These are phyloP conservation scores for Lycodopsis pacificus DNA, from an alignment of 2,797 vertebrate species.

Conservation along the genomic window DNA sequence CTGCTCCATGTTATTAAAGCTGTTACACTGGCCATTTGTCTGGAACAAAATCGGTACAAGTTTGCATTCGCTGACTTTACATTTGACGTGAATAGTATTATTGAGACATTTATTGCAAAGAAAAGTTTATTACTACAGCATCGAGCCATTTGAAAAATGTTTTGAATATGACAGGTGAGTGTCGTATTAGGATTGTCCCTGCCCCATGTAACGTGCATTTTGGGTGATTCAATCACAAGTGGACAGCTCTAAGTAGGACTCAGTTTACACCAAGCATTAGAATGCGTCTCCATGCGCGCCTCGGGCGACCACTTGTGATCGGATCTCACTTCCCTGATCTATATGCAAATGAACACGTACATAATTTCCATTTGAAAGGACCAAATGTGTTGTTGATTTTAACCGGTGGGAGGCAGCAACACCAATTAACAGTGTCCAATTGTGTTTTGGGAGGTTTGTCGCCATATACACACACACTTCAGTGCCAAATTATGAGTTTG, in stretches of 20 bases:
- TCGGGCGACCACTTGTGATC: neutral
- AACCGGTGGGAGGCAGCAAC: neutral
- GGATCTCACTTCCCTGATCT: neutral
- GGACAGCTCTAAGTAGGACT: neutral
- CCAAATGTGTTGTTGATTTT: neutral
- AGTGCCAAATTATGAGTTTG: neutral
- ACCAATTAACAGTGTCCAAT: neutral
- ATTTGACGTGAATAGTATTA: neutral
- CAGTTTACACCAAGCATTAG: neutral
- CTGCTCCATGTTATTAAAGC: constrained; percentile 95
- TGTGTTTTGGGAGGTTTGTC: neutral
- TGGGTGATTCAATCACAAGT: neutral
- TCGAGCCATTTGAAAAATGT: neutral
- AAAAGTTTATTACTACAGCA: neutral
- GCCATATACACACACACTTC: neutral
- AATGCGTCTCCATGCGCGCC: neutral
- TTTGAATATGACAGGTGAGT: neutral
- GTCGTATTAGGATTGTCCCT: neutral
- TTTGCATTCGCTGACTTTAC: neutral
- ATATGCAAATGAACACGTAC: neutral
- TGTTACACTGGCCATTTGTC: constrained; percentile 96
- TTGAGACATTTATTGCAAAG: neutral
- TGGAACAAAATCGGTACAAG: constrained; percentile 65
- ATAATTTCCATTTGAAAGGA: neutral
- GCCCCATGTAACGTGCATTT: neutral